Evolutionary conservation across 2,113 vertebrate species (phyloP).

Genomic region (Lepus americanus): DNA sequence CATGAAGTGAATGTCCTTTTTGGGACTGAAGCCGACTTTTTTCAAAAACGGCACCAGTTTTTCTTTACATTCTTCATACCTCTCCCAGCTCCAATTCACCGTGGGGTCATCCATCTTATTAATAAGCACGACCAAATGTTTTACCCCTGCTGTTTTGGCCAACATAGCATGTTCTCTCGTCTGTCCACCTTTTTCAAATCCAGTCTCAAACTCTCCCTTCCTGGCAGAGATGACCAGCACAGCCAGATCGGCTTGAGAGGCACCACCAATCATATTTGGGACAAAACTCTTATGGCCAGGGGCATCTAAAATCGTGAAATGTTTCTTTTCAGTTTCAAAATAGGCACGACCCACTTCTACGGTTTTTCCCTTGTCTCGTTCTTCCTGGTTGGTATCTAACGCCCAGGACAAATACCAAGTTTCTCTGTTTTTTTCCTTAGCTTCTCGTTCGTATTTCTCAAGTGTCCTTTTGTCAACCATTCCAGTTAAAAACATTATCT

Average conservation of each 20-base stretch:
- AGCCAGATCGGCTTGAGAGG: conserved; percentile 97
- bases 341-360: conserved; percentile 99
- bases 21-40: conserved; percentile 99
- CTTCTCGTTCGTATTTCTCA: conserved; percentile 99
- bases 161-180: conserved; percentile 98
- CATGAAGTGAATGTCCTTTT: conserved; percentile 99
- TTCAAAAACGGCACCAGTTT: conserved; percentile 99
- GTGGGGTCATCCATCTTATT: conserved; percentile 99
- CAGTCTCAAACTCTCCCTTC: conserved; percentile 99
- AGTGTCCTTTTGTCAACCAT: conserved; percentile 99
- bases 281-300: conserved; percentile 99
- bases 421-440: conserved; percentile 99
- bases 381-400: conserved; percentile 99
- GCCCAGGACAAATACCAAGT: conserved; percentile 99
- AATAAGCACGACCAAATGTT: conserved; percentile 97
- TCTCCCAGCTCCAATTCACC: conserved; percentile 97
- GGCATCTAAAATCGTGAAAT: conserved; percentile 99
- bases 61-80: conserved; percentile 99
- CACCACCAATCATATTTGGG: conserved; percentile 99
- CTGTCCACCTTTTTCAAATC: conserved; percentile 99
- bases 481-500: conserved; percentile 96
- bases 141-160: conserved; percentile 97
- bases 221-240: conserved; percentile 98
- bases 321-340: conserved; percentile 99
- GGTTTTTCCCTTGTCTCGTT: conserved; percentile 99